Evolutionary conservation across 2,113 vertebrate genomes (phyloP), one percentile per base, ranked within the genome.

Genomic region (Neolamprologus variostigma): DNA sequence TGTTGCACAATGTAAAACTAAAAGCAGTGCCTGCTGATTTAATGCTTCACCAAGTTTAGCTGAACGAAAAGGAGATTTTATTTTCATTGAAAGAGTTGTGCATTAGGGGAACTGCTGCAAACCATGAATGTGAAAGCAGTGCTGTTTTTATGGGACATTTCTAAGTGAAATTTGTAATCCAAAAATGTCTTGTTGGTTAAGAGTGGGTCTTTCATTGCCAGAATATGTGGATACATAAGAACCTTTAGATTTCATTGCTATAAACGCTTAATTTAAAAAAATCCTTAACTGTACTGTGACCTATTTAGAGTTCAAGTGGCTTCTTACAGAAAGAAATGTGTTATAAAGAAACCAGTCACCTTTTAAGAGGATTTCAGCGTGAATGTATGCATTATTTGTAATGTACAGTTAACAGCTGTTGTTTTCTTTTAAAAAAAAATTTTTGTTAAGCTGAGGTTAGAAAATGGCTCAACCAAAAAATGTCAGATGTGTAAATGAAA

Each of bases 391-490:
- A 8, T 31, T 76, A 5, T 31, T 47, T 76, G 71, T 76, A 28
- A 28, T 19, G 9, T 10, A 31, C 9, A 31, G 40, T 26, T 78
- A 50, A 12, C 14, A 78, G 42, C 42, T 66, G 61, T 37, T 66
- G 33, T 66, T 37, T 66, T 37, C 33, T 66, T 61, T 37, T 0
- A n/a, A 66, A 35, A 42, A 23, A 7, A 1, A 0, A 0, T 1
- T 26, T 26, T 45, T 78, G 45, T 78, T 51, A 59, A 82, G 16
- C 45, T 9, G 12, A 61, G 42, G 40, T 51, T n/a, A 33, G 12
- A 78, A 33, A 66, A 37, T 2, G 57, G 47, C 17, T 80, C 17
- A 59, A 53, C 6, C 59, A 28, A 26, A 59, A 59, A 5, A 55
- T 40, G 4, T 66, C 7, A 33, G 6, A 13, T 78, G 14, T 55